Conservation (phyloP, 2,113 vertebrate species). For the Actenoides hombroni region DNA sequence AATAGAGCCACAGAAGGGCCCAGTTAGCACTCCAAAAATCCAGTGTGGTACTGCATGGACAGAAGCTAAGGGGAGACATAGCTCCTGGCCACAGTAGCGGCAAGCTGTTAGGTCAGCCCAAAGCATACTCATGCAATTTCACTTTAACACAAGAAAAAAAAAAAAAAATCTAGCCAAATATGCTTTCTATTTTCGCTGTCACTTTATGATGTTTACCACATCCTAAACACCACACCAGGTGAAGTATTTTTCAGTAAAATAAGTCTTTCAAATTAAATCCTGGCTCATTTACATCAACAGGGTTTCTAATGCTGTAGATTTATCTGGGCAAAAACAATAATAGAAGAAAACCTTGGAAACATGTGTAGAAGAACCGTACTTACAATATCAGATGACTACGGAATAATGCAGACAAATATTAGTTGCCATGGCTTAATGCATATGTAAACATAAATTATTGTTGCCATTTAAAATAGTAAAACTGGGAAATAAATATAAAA, state of each 20-base stretch:
- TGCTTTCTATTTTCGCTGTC: background rate
- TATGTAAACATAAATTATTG: background rate
- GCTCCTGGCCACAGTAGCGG: background rate
- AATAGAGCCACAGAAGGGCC: background rate
- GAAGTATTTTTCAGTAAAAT: background rate
- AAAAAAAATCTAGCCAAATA: background rate
- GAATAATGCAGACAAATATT: background rate
- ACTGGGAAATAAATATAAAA: background rate
- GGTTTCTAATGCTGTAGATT: background rate
- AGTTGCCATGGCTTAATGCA: background rate
- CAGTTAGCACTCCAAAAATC: background rate
- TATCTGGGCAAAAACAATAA: background rate
- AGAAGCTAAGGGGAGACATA: background rate
- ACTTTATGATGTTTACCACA: background rate
- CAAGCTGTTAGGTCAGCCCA: background rate
- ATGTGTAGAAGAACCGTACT: background rate
- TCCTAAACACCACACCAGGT: background rate
- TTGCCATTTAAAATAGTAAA: background rate
- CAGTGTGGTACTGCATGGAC: accelerated
- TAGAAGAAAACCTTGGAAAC: background rate
- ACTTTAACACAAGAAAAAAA: background rate
- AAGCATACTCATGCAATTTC: background rate
- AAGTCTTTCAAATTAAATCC: background rate
- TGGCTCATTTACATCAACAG: background rate
- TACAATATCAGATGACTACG: background rate